Evolutionary conservation across 2,113 vertebrate genomes (phyloP), one percentile per base, ranked within the genome.

Genomic region (Actenoides lindsayi): DNA sequence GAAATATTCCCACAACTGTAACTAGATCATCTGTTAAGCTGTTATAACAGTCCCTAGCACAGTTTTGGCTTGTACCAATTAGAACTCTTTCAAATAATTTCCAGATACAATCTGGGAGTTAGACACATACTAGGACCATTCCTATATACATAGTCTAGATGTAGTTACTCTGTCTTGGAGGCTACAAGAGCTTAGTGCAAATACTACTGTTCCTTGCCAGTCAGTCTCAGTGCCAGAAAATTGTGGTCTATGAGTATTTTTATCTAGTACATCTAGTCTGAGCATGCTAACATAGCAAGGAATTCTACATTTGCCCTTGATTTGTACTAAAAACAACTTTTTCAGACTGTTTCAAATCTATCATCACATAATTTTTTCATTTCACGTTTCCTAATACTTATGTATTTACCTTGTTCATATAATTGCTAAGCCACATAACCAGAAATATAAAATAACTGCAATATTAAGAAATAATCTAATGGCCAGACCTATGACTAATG

Each of bases 401-500:
- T 64, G 87, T 80, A 39, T 89, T 81, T 93, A 71, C 59, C 35
- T 51, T 46, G 17, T 78, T 93, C 64, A 5, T 90, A 13, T 80
- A 73, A 64, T 74, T 96, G 33, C 62, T 42, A 83, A 86, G 10
- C 8, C 21, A 71, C 23, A 60, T 60, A 86, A 48, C 15, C 64
- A 80, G 18, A 96, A 80, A 15, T n/a, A 82, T 39, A 62, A 91
- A 91, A 77, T 46, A 77, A 46, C 6, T 74, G 30, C 71, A 60
- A 24, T 83, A 94, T 78, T 71, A 86, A 83, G 39, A 87, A 83
- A 70, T 64, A 87, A 88, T 71, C 27, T 92, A 78, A 86, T n/a
- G 18, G 14, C 2, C 35, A 67, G 21, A 87, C 46, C n/a, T 93
- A 59, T 78, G 37, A 27, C 21, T 92, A 92, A 90, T 74, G 76